Base-by-base conservation (phyloP, 2,888 invertebrate species). In the Leucoma salicis region DNA sequence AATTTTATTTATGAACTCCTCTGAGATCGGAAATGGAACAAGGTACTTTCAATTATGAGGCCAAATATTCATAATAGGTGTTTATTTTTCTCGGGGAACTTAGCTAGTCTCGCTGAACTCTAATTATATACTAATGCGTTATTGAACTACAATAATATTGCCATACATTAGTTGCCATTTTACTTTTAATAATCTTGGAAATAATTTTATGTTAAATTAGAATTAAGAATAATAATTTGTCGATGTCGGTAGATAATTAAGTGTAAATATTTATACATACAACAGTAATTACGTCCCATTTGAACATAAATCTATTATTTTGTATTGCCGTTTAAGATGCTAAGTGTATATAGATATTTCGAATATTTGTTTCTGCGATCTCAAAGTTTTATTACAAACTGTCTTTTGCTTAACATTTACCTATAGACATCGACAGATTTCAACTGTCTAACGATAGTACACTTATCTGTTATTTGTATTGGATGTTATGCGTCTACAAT, bases 141-240 rank as follows among this genome's bases (percentile, higher is more conserved):
- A 4, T 29, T 29, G 13, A 13, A 5, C 21, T 29, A 29, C 29
- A 2, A 13, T n/a, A 11, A 13, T 29, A 13, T 12, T 47, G 42
- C 63, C 53, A 53, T 39, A 40, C 16, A 31, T 43, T 36, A 36
- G 36, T 36, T 29, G 32, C 44, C 35, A 47, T 42, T 37, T 34
- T 43, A 43, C 25, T 46, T 49, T 37, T 48, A 46, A n/a, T 41
- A 44, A 46, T 39, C 27, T 38, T 21, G 3, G 25, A 53, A 21
- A 25, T 59, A 35, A 46, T 59, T 58, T 59, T 50, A 39, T 44
- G 4, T 42, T 45, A 42, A 44, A 39, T 61, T 59, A 59, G 55
- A 57, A 24, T 59, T 54, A 57, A 51, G 51, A 39, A 16, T 41
- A 47, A 28, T 41, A 16, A 39, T 21, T 38, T 47, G 35, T 49